Evolutionary conservation across 2,888 invertebrate genomes (phyloP), one percentile per base, ranked within the genome.

Genomic region (Yponomeuta cagnagella): DNA sequence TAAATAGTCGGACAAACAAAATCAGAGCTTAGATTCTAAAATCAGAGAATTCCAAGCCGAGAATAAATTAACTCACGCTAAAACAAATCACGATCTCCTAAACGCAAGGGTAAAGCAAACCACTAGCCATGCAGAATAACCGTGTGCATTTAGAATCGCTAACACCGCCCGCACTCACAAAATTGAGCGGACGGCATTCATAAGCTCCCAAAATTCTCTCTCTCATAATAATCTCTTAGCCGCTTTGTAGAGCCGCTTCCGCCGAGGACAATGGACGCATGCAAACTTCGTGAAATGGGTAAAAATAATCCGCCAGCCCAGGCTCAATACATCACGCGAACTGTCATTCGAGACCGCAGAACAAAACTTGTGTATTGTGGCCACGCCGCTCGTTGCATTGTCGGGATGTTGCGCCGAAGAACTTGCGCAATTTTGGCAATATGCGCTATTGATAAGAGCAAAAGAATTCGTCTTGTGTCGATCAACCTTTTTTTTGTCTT

Each of bases 261-360:
- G 90, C 77, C 77, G 78, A 76, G 75, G 77, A 92, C 90, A 91
- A 91, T 89, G 86, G 90, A 82, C 85, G 89, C 89, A 89, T 89
- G 92, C 89, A 87, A 91, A 91, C 89, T 90, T 90, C 78, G 88
- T 89, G 88, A 90, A 90, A 91, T 88, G 88, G 90, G 90, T 87
- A 90, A 90, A 91, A 90, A 91, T 92, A 92, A 91, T 90, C 90
- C 89, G 84, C 86, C 82, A 80, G 83, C 84, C 82, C 77, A 81
- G 66, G 83, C 79, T 87, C 88, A 91, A 92, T 92, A 91, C 91
- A 91, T 92, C 92, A 91, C 89, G 86, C 83, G 79, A 88, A 85
- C 88, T 92, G 91, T 90, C 91, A 91, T 88, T 83, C 74, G 84
- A 84, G 83, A 90, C 91, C 91, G 86, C 91, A 92, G 87, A 89